These are phyloP conservation scores for Rhagium mordax DNA, from an alignment of 2,888 invertebrate species.

Conservation along the genomic window DNA sequence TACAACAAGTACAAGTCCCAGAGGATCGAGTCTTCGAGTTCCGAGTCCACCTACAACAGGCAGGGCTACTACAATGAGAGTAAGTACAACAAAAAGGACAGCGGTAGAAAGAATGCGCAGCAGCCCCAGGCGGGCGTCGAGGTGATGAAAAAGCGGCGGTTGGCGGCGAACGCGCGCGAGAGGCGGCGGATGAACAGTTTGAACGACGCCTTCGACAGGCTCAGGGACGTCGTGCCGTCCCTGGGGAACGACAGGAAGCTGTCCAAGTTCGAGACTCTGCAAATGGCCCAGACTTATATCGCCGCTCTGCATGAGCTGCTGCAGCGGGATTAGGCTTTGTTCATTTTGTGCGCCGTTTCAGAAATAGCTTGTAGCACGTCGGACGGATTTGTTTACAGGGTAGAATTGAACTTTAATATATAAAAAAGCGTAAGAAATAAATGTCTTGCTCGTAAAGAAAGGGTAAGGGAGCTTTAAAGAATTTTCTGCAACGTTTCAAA, in stretches of 20 bases:
- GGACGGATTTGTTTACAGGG: background rate
- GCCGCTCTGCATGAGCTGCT: conserved; percentile 78
- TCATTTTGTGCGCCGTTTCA: background rate
- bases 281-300: conserved; percentile 86
- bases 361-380: background rate
- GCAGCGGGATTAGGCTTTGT: conserved; percentile 64
- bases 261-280: conserved; percentile 83
- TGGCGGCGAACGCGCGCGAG: conserved; percentile 84
- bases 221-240: conserved; percentile 81
- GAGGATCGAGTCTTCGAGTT: conserved; percentile 43
- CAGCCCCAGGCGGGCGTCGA: conserved; percentile 62
- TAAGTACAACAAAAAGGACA: conserved; percentile 50
- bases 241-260: conserved; percentile 80
- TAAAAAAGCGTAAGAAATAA: no score
- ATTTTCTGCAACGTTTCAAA: no score
- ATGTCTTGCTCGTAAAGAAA: no score
- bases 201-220: conserved; percentile 81
- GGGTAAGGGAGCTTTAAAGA: no score
- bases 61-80: conserved; percentile 57
- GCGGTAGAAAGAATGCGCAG: conserved; percentile 36
- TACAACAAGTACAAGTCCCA: conserved; percentile 60
- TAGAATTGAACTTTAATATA: background rate
- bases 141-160: conserved; percentile 73
- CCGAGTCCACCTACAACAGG: conserved; percentile 51
- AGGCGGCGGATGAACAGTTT: conserved; percentile 81